Percentiles rank a stretch among this genome's conserved stretches.
Evolutionary conservation across 2,888 invertebrate species (phyloP).

Genomic region (Lobophora halterata): DNA sequence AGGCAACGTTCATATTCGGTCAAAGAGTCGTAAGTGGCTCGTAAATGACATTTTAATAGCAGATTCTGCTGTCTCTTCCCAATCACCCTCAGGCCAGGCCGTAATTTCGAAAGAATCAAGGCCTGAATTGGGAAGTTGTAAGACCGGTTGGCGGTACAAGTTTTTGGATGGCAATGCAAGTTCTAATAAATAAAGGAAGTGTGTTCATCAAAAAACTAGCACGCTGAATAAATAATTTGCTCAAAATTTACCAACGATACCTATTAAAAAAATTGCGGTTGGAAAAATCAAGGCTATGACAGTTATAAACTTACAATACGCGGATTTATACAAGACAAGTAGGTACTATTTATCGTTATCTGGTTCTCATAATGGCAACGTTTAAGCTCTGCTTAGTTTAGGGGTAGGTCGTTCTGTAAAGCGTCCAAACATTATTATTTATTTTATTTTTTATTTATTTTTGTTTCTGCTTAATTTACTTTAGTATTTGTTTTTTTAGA

Average conservation of each 20-base stretch:
- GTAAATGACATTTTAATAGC: conserved; percentile 36
- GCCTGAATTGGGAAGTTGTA: conserved; percentile 29
- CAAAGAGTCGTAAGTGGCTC: conserved; percentile 29
- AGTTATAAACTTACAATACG: no score
- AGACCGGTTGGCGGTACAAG: conserved; percentile 26
- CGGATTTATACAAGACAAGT: no score
- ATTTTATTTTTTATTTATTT: no score
- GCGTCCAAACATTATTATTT: no score
- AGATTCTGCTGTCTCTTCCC: conserved; percentile 34
- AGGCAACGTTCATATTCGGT: conserved; percentile 23
- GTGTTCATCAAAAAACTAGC: conserved; percentile 17
- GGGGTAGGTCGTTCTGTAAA: no score
- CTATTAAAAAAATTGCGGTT: no score
- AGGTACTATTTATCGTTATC: no score
- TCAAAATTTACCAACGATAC: conserved; percentile 5
- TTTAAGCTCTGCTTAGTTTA: no score
- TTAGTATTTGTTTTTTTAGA: no score
- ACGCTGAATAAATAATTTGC: conserved; percentile 13
- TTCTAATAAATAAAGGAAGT: conserved; percentile 25
- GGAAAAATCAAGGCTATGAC: no score
- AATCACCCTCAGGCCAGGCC: conserved; percentile 27
- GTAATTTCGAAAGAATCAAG: conserved; percentile 32
- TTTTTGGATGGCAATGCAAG: conserved; percentile 23
- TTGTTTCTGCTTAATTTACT: no score
- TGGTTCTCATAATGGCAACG: no score